Conservation (phyloP, 2,888 invertebrate genomes). For the Eilema depressum region DNA sequence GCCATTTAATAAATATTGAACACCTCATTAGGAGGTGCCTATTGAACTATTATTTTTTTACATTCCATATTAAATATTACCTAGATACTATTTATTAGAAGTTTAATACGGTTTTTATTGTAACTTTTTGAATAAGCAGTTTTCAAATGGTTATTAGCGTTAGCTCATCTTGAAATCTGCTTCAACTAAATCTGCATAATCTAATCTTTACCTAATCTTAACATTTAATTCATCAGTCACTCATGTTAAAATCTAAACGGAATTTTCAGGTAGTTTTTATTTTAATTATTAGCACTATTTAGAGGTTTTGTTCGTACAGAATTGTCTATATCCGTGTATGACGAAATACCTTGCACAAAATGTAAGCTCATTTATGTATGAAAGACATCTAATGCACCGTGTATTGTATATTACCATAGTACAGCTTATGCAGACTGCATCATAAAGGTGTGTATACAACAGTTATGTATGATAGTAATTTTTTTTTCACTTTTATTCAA, state of each 20-base stretch:
- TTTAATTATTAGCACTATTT: background rate
- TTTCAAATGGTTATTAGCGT: too few species aligned
- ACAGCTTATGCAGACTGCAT: background rate
- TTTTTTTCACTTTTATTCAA: too few species aligned
- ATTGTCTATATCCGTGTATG: conserved; percentile 9
- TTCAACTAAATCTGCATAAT: too few species aligned
- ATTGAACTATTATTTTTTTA: too few species aligned
- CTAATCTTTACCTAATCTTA: too few species aligned
- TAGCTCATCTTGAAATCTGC: too few species aligned
- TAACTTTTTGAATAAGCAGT: too few species aligned
- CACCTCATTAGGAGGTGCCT: background rate
- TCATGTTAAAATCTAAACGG: background rate
- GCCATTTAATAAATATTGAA: background rate
- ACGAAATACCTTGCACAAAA: conserved; percentile 9
- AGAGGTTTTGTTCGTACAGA: background rate
- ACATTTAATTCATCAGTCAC: background rate
- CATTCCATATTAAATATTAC: too few species aligned
- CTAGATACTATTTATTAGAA: too few species aligned
- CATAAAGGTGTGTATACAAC: background rate
- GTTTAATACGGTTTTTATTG: too few species aligned
- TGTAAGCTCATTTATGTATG: conserved; percentile 17
- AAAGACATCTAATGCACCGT: background rate
- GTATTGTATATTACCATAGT: conserved; percentile 2
- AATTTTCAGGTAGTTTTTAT: background rate
- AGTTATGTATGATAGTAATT: too few species aligned